Conservation (phyloP, 2,888 invertebrate species). For the Oligia latruncula region DNA sequence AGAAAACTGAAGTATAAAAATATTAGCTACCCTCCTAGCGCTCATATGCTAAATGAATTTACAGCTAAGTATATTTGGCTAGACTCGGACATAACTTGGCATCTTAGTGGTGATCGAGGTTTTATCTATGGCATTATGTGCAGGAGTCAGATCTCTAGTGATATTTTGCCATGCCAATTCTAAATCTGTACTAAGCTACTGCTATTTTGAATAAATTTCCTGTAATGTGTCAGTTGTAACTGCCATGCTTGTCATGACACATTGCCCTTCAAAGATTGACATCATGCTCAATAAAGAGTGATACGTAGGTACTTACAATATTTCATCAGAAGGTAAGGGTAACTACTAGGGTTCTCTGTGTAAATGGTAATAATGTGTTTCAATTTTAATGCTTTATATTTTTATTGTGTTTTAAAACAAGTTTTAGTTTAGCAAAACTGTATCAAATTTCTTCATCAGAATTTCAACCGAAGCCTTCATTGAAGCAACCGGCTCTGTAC, state of each 20-base stretch:
- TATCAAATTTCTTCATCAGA: background rate
- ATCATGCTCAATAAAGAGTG: constrained; percentile 51
- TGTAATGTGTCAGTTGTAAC: constrained; percentile 30
- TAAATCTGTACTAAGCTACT: constrained; percentile 35
- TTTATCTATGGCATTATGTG: constrained; percentile 28
- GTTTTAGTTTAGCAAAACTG: background rate
- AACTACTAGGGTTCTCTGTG: background rate
- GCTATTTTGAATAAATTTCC: constrained; percentile 24
- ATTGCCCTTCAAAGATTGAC: constrained; percentile 63
- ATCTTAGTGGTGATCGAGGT: constrained; percentile 36
- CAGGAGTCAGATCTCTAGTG: constrained; percentile 23
- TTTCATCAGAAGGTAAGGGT: constrained; percentile 4
- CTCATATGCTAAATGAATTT: background rate
- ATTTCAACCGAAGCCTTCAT: background rate
- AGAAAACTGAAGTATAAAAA: background rate
- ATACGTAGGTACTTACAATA: constrained; percentile 10
- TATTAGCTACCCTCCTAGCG: background rate
- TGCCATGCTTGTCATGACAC: constrained; percentile 57
- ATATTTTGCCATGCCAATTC: constrained; percentile 39
- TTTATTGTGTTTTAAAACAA: too few species aligned
- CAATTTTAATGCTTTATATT: background rate
- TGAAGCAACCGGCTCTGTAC: background rate
- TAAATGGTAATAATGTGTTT: background rate
- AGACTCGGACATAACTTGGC: constrained; percentile 49
- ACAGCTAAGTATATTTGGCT: constrained; percentile 41